phyloP scores from a whole-genome alignment of 2,888 invertebrate genomes.

The Strigamia maritima region DNA sequence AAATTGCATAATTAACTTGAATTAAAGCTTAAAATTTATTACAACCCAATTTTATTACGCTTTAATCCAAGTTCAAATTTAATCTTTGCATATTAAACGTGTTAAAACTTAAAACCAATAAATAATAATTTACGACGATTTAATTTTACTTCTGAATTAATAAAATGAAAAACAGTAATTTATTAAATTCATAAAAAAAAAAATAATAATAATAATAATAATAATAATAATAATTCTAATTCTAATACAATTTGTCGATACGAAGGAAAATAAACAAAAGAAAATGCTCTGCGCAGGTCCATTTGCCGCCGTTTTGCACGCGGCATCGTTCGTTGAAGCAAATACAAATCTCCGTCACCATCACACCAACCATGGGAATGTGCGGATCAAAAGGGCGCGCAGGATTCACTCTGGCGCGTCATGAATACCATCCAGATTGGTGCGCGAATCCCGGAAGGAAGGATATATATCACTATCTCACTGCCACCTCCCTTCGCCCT shows the following conservation, averaged over 20 bases:
- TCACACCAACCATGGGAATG: background rate
- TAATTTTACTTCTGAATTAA: no score
- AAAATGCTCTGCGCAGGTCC: background rate
- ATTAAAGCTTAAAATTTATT: background rate
- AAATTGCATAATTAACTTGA: background rate
- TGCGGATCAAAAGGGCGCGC: background rate
- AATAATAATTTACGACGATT: background rate
- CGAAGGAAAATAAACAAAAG: background rate
- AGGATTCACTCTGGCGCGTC: background rate
- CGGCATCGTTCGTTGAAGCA: background rate
- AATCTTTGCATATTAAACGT: background rate
- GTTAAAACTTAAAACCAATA: background rate
- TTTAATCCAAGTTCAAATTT: background rate
- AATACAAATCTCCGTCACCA: slow-evolving; percentile 3
- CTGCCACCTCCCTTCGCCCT: background rate
- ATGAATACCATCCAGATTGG: slow-evolving; percentile 4
- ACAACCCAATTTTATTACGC: background rate
- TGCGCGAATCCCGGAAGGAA: slow-evolving; percentile 4
- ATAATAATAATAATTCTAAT: background rate
- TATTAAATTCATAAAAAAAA: background rate
- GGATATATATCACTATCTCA: slow-evolving; percentile 4
- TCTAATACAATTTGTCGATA: no score
- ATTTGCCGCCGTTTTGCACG: background rate
- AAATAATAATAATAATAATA: background rate
- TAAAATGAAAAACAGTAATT: no score